Base-by-base conservation (phyloP, 2,888 invertebrate genomes). In the Furcula furcula region DNA sequence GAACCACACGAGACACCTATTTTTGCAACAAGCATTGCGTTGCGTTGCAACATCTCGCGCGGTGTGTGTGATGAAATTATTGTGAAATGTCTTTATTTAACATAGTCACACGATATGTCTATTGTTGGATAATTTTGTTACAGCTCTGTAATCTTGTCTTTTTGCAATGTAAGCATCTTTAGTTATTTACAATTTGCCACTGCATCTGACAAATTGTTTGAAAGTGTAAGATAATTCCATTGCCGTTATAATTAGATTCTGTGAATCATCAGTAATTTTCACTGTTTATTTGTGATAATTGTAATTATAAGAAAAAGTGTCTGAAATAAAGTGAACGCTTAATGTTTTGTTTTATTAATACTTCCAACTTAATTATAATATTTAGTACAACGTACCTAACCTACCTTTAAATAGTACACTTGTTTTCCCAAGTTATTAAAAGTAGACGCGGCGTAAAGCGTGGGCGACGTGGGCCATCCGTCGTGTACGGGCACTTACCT, bases 241-340 rank as follows among this genome's bases (percentile, higher is more conserved):
- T 75, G 70, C 65, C 56, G 65, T 65, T 47, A 76, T 73, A 50
- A 67, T 72, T 78, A 74, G 85, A 87, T 87, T 86, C 85, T 85
- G 78, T 87, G 87, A 86, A 86, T 87, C 86, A 69, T 78, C 61
- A 55, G 78, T 56, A 56, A 54, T 83, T 85, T 80, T 84, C 77
- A 78, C 80, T 82, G 75, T 84, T 80, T 76, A 76, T 80, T 84
- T 85, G 86, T 87, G 87, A 86, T 86, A 84, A 76, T 76, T 65
- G 57, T 79, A 76, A 64, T 63, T 58, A 36, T 82, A 79, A 82
- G 76, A 57, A 52, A 67, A 82, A 79, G 72, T 81, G 82, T 76
- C 65, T 34, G 36, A 65, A 77, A 75, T 73, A 76, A 80, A 79
- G 42, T 56, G 55, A 57, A 46, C 46, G 46, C 46, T 30, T 31